A percentile compares a stretch with the other conserved stretches of the same genome.
These are phyloP conservation scores for Lycocorax pyrrhopterus DNA, from an alignment of 2,113 vertebrate genomes.

Conservation along the genomic window DNA sequence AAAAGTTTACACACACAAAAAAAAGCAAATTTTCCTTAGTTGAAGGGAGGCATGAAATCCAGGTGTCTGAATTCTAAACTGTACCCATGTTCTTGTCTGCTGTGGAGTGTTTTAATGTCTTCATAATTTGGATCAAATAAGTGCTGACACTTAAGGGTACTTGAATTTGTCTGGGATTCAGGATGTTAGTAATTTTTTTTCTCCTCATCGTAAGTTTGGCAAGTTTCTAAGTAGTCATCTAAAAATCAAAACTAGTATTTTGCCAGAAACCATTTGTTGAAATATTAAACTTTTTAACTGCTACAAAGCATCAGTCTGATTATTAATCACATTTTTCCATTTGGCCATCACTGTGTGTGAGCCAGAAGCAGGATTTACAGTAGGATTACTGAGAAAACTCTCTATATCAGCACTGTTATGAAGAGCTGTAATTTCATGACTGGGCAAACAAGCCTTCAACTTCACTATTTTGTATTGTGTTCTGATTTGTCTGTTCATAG, in stretches of 20 bases:
- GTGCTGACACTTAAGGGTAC: background rate
- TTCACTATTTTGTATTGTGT: background rate
- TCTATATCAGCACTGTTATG: background rate
- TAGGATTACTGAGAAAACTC: background rate
- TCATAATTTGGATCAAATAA: background rate
- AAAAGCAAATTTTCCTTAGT: background rate
- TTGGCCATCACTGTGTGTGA: background rate
- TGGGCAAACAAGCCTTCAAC: background rate
- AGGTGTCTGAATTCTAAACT: background rate
- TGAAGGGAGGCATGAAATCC: background rate
- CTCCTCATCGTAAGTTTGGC: fast-evolving
- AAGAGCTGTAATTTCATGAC: background rate
- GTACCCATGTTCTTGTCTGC: background rate
- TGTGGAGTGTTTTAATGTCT: background rate
- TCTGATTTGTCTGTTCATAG: background rate
- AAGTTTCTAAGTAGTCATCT: background rate
- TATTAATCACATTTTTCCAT: background rate
- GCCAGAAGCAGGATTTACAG: background rate
- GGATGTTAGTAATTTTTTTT: too few species aligned
- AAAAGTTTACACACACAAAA: background rate
- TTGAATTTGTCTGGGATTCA: background rate
- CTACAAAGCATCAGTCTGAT: background rate
- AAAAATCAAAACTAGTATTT: background rate
- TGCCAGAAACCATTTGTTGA: background rate
- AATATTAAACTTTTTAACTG: background rate